Evolutionary conservation across 1,140 invertebrate species (phyloP).

Genomic region (Saccostrea cuccullata): DNA sequence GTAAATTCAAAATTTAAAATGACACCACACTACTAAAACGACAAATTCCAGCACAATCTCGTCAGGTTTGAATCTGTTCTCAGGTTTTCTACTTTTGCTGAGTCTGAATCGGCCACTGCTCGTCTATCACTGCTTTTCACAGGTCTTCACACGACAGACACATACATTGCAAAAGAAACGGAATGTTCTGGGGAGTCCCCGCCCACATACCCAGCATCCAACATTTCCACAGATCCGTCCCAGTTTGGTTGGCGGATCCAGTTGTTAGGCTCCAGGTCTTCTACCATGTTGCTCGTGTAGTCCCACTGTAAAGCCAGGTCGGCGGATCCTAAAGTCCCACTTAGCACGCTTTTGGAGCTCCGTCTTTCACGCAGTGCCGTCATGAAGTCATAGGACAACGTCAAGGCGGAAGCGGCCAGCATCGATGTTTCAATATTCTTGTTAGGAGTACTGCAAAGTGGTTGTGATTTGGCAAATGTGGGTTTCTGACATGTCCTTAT

Average conservation of each 20-base stretch:
- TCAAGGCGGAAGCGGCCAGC: neutral
- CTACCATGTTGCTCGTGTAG: neutral
- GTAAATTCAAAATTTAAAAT: too few relatives aligned
- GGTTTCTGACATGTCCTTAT: neutral
- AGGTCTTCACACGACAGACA: conserved; percentile 7
- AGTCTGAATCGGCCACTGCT: neutral
- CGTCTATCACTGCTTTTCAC: neutral
- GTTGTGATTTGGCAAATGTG: neutral
- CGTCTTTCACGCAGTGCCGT: neutral
- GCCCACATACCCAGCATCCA: conserved; percentile 26
- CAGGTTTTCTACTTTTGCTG: too few relatives aligned
- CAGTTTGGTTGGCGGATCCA: conserved; percentile 30
- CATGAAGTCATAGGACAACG: neutral
- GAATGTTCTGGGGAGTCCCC: neutral
- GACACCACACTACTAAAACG: too few relatives aligned
- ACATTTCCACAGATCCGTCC: conserved; percentile 29
- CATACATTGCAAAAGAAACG: conserved; percentile 19
- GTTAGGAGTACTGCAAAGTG: neutral
- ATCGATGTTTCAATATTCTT: neutral
- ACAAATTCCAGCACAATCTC: too few relatives aligned
- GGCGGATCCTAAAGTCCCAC: neutral
- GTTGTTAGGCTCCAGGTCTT: neutral
- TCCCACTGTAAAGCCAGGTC: conserved; percentile 15
- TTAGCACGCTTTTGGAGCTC: neutral
- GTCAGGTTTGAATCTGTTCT: too few relatives aligned